A percentile compares a stretch with the other conserved stretches of the same genome.
phyloP scores from a whole-genome alignment of 2,888 invertebrate species.

The Biston stratarius region DNA sequence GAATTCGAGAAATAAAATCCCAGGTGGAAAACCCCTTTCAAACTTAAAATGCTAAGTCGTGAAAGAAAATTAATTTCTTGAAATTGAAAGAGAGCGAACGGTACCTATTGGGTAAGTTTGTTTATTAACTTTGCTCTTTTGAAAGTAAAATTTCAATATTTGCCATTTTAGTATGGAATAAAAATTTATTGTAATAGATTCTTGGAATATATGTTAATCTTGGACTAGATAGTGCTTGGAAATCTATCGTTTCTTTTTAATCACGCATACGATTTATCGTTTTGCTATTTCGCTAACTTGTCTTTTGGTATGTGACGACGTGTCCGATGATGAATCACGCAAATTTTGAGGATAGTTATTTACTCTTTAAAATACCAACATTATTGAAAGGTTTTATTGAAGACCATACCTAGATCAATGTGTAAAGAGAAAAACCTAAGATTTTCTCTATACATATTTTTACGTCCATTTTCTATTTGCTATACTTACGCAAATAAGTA shows the following conservation, averaged over 20 bases:
- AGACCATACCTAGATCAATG: neutral
- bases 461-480: no score
- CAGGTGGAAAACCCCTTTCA: slow-evolving; percentile 33
- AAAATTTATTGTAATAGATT: no score
- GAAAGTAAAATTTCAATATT: slow-evolving; percentile 16
- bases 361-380: no score
- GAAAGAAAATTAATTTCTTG: slow-evolving; percentile 36
- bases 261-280: no score
- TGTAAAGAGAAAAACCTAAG: no score
- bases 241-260: no score
- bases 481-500: no score
- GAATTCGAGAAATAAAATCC: slow-evolving; percentile 24
- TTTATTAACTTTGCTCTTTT: slow-evolving; percentile 13
- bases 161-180: neutral
- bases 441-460: no score
- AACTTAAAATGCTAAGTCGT: slow-evolving; percentile 37
- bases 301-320: no score
- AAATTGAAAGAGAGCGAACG: slow-evolving; percentile 12
- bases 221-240: neutral
- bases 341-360: no score
- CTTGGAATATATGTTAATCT: neutral
- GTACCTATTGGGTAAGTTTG: neutral
- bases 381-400: neutral
- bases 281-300: no score
- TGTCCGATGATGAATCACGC: no score